Evolutionary conservation across 2,113 vertebrate genomes (phyloP), one percentile per base, ranked within the genome.

Genomic region (Epinephelus lanceolatus): DNA sequence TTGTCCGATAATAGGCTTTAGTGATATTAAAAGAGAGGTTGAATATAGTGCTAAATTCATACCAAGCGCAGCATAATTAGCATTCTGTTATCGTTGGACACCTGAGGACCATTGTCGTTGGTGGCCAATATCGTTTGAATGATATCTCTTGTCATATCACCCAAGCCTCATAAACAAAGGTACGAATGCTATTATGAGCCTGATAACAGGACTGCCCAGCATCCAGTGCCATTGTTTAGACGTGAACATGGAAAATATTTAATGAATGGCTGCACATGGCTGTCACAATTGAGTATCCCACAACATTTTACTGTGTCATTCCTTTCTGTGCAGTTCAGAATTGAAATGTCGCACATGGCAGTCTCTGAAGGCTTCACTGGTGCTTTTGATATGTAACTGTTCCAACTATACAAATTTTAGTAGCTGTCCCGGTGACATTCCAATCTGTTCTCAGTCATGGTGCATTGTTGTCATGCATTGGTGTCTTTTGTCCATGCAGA

Each of bases 401-500:
- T 14, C 40, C 59, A 59, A 47, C 55, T 3, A 27, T 21, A 5
- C 5, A n/a, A 14, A 19, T 52, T n/a, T 15, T 51, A 3, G 21
- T 18, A 75, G 47, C 47, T 30, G 42, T 30, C n/a, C 5, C 23
- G 13, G 55, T 33, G 3, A 21, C 7, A 37, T 37, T 21, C 17
- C 8, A 18, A 12, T 63, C 10, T 8, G 21, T 63, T 37, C 10
- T 23, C 19, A 3, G 27, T 23, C 25, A 23, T 19, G 21, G 9
- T 68, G 25, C 14, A 5, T 49, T 72, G n/a, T 18, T 25, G 4
- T 40, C 12, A 5, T 1, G 0, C 4, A 5, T 17, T 37, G 11
- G 6, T 61, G 13, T 51, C 4, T 65, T 60, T 15, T 83, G 69
- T 76, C 63, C 60, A 1, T 18, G 23, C 82, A 99, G 98, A 86